phyloP scores from a whole-genome alignment of 2,888 invertebrate genomes.

The Apoderus coryli region DNA sequence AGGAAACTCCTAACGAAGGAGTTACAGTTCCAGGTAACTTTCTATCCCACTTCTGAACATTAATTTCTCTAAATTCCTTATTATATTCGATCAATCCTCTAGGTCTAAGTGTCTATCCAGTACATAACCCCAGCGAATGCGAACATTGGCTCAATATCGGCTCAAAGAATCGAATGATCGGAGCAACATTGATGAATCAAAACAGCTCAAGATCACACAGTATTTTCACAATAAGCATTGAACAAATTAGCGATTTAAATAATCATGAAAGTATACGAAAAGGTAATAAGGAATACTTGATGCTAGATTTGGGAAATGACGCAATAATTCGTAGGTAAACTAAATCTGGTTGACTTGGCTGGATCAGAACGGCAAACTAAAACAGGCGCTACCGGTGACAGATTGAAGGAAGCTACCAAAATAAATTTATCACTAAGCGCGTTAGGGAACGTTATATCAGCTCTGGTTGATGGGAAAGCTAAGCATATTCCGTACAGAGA shows the following conservation, averaged over 20 bases:
- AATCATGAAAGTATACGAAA: slow-evolving; percentile 30
- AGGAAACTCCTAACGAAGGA: slow-evolving; percentile 38
- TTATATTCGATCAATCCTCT: slow-evolving; percentile 8
- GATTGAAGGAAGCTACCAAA: slow-evolving; percentile 78
- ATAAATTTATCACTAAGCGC: slow-evolving; percentile 80
- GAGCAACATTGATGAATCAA: slow-evolving; percentile 80
- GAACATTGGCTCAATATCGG: slow-evolving; percentile 59
- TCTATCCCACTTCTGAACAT: too few species aligned
- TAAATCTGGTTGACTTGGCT: slow-evolving; percentile 80
- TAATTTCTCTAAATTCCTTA: background rate
- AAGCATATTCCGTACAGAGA: slow-evolving; percentile 73
- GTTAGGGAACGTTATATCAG: slow-evolving; percentile 79
- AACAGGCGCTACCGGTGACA: slow-evolving; percentile 69
- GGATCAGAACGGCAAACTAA: slow-evolving; percentile 79
- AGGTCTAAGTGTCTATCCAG: slow-evolving; percentile 59
- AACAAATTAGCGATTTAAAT: slow-evolving; percentile 49
- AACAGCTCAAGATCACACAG: slow-evolving; percentile 77
- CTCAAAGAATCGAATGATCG: slow-evolving; percentile 65
- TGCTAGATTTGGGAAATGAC: too few species aligned
- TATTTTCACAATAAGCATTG: slow-evolving; percentile 72
- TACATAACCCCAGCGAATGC: slow-evolving; percentile 66
- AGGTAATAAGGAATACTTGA: too few species aligned
- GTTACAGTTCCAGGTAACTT: slow-evolving; percentile 34
- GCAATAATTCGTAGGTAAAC: slow-evolving; percentile 47
- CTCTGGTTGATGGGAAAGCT: slow-evolving; percentile 67